A percentile compares a stretch with the other conserved stretches of the same genome.
phyloP scores from a whole-genome alignment of 2,888 invertebrate genomes.

The Malachius bipustulatus region DNA sequence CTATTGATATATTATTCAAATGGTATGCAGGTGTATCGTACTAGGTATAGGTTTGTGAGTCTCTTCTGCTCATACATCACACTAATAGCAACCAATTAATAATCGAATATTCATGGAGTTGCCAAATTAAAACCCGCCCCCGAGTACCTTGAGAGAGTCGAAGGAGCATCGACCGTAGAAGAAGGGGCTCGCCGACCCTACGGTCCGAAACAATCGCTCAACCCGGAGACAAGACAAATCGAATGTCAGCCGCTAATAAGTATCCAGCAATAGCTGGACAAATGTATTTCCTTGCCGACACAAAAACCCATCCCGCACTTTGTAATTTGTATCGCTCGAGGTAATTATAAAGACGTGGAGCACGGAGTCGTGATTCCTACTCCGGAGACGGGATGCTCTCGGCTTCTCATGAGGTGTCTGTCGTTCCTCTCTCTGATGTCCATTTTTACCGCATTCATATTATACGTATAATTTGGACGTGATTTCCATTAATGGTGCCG shows the following conservation, averaged over 20 bases:
- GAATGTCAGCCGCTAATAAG: slow-evolving; percentile 44
- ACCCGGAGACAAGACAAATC: slow-evolving; percentile 41
- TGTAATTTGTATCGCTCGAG: slow-evolving; percentile 39
- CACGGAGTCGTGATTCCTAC: slow-evolving; percentile 23
- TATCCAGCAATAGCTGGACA: slow-evolving; percentile 39
- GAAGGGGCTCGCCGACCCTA: slow-evolving; percentile 17
- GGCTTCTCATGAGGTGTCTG: background rate
- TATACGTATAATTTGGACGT: too few species aligned
- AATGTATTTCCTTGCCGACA: slow-evolving; percentile 39
- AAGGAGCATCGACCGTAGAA: slow-evolving; percentile 24
- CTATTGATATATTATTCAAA: too few species aligned
- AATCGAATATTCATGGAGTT: slow-evolving; percentile 32
- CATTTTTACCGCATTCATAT: too few species aligned
- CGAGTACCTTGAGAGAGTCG: slow-evolving; percentile 19
- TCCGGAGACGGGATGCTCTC: background rate
- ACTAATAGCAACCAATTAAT: slow-evolving; percentile 31
- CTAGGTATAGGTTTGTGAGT: background rate
- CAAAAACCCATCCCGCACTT: slow-evolving; percentile 37
- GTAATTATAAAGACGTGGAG: slow-evolving; percentile 39
- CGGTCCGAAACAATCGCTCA: slow-evolving; percentile 35
- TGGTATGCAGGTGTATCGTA: too few species aligned
- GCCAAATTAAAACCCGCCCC: slow-evolving; percentile 34
- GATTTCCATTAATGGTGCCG: too few species aligned
- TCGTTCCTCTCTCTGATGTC: background rate
- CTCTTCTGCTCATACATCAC: slow-evolving; percentile 23